Percentiles rank a stretch among this genome's conserved stretches.
Evolutionary conservation across 2,888 invertebrate genomes (phyloP).

Genomic region (Eugnorisma glareosa): DNA sequence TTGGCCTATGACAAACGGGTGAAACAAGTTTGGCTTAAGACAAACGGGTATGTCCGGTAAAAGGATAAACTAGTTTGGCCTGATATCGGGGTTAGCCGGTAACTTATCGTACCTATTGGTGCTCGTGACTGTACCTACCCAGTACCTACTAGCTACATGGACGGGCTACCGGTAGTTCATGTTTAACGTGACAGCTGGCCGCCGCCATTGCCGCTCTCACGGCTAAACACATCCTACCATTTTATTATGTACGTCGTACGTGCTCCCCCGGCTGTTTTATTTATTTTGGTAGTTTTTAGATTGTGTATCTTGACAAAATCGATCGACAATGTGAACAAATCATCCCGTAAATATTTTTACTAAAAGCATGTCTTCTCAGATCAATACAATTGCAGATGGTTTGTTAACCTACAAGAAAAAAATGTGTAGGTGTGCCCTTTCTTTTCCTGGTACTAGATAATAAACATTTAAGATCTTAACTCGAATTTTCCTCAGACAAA

Average conservation of each 20-base stretch:
- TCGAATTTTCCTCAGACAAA: not conserved
- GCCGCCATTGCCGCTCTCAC: slow-evolving; percentile 46
- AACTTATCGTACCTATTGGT: not conserved
- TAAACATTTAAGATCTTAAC: not conserved
- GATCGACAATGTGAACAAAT: not conserved
- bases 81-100: not conserved
- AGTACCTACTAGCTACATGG: slow-evolving; percentile 13
- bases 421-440: not conserved
- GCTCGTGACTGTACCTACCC: not conserved
- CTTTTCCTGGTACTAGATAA: not conserved
- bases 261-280: slow-evolving; percentile 34
- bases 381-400: not conserved
- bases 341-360: not conserved
- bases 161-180: slow-evolving; percentile 26
- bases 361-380: not conserved
- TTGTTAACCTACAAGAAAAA: not conserved
- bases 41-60: not conserved
- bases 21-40: not conserved
- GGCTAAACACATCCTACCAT: slow-evolving; percentile 48
- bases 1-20: too few relatives aligned
- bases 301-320: slow-evolving; percentile 15
- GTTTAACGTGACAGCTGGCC: slow-evolving; percentile 52
- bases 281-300: slow-evolving; percentile 30
- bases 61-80: not conserved
- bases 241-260: slow-evolving; percentile 55